Percentiles rank a stretch among this genome's conserved stretches.
Conservation (phyloP, 2,888 invertebrate genomes). For the Eupsilia transversa region DNA sequence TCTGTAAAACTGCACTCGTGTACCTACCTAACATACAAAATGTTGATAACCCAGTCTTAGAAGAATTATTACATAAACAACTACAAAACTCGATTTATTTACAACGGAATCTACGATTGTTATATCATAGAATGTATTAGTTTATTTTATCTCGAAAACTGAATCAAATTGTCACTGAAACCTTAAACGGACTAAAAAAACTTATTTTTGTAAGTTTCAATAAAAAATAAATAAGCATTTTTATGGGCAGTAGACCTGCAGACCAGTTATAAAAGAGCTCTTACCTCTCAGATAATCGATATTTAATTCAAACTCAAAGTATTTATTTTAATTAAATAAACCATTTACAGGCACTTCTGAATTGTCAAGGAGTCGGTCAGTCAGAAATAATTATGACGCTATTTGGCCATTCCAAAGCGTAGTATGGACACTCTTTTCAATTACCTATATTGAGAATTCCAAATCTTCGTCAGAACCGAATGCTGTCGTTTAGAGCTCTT, state of each 20-base stretch:
- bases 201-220: not conserved
- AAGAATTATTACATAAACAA: conserved; percentile 1
- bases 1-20: not conserved
- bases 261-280: not conserved
- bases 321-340: not conserved
- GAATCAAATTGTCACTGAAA: conserved; percentile 33
- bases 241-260: not conserved
- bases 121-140: not conserved
- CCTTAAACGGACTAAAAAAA: conserved; percentile 4
- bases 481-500: conserved; percentile 12
- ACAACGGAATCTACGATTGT: not conserved
- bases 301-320: not conserved
- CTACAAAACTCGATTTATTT: not conserved
- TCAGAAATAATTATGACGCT: not conserved
- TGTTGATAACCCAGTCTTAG: not conserved
- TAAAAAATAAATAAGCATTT: not conserved
- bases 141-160: conserved; percentile 1
- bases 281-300: not conserved
- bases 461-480: not conserved
- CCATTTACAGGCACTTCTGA: not conserved
- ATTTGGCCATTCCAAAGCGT: not conserved
- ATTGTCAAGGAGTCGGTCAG: not conserved
- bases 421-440: not conserved
- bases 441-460: not conserved
- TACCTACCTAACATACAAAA: not conserved